Evolutionary conservation across 2,888 invertebrate species (phyloP).

Genomic region (Blastobasis adustella): DNA sequence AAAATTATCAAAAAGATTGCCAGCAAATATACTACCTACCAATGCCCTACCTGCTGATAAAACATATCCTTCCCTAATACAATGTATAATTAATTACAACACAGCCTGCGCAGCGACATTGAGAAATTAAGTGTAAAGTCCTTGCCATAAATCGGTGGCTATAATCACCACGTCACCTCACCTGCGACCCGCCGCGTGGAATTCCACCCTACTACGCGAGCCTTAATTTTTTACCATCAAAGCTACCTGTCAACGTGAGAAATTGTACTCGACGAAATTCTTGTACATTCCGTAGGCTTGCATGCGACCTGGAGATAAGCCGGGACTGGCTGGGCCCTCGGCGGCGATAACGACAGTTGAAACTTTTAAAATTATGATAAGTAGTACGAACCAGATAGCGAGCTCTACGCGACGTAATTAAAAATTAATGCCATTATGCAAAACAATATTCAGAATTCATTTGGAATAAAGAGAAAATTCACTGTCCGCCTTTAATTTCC

Average conservation of each 20-base stretch:
- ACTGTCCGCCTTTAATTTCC: constrained; percentile 35
- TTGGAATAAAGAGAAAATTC: constrained; percentile 26
- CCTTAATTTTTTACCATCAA: constrained; percentile 40
- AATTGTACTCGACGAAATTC: constrained; percentile 25
- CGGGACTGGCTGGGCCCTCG: not conserved
- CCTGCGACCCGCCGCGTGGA: constrained; percentile 25
- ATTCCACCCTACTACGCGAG: constrained; percentile 24
- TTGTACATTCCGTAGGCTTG: not conserved
- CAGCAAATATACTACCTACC: too few species aligned
- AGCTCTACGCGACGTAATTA: not conserved
- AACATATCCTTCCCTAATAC: too few species aligned
- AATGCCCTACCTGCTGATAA: too few species aligned
- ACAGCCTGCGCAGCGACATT: not conserved
- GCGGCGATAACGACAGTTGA: constrained; percentile 3
- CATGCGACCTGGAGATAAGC: constrained; percentile 2
- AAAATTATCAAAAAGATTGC: too few species aligned
- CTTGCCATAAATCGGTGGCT: constrained; percentile 7
- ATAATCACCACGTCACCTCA: constrained; percentile 10
- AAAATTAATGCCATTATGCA: constrained; percentile 5
- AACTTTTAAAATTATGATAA: constrained; percentile 7
- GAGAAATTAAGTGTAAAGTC: constrained; percentile 9
- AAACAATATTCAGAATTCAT: constrained; percentile 11
- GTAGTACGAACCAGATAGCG: not conserved
- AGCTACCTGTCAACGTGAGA: constrained; percentile 28
- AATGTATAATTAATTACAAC: too few species aligned